Percentiles rank a stretch among this genome's conserved stretches.
phyloP scores from a whole-genome alignment of 2,797 vertebrate genomes.

The Enteromius afrohamiltoni region DNA sequence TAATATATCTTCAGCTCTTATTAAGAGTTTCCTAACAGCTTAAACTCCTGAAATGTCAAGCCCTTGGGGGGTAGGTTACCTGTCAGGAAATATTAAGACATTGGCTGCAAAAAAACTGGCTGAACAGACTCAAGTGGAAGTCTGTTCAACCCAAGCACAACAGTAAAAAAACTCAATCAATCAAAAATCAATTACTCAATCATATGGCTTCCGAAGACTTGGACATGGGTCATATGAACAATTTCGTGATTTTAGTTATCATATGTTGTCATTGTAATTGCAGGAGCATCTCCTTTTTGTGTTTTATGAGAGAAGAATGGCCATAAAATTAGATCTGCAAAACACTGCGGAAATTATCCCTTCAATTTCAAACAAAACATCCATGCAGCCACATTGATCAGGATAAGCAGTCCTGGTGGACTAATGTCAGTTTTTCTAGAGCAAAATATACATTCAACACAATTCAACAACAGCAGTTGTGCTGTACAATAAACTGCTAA shows the following conservation, averaged over 20 bases:
- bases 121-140: background rate
- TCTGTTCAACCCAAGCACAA: background rate
- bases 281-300: background rate
- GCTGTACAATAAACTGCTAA: background rate
- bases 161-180: background rate
- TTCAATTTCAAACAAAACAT: background rate
- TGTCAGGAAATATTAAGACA: constrained; percentile 23
- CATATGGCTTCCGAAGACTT: background rate
- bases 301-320: background rate
- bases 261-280: background rate
- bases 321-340: background rate
- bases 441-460: background rate
- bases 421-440: background rate
- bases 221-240: background rate
- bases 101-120: background rate
- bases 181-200: no score
- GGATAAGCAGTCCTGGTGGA: background rate
- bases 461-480: background rate
- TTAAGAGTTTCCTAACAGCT: background rate
- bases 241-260: background rate
- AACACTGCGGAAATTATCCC: background rate
- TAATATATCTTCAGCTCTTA: background rate
- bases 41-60: constrained; percentile 36
- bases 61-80: constrained; percentile 21
- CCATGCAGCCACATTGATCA: background rate